These are phyloP conservation scores for Drosophila infuscata DNA, from an alignment of 2,888 invertebrate genomes.

Conservation along the genomic window DNA sequence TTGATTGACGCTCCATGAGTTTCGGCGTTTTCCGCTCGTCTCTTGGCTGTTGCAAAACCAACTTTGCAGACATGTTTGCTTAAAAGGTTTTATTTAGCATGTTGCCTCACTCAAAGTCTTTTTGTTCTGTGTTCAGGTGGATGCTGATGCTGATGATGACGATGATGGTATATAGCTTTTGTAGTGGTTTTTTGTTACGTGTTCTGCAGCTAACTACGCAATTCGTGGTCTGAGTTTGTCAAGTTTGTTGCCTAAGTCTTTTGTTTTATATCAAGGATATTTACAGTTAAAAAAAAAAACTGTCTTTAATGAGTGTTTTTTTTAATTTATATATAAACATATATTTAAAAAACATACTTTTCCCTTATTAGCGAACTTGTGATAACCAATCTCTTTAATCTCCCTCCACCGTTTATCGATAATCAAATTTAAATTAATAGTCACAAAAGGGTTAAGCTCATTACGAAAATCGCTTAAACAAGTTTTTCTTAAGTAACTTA, in stretches of 20 bases:
- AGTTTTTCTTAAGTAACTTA: constrained; percentile 25
- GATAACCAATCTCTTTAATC: not conserved
- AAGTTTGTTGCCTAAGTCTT: constrained; percentile 54
- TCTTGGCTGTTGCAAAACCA: constrained; percentile 61
- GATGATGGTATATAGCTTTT: constrained; percentile 23
- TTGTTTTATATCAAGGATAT: constrained; percentile 8
- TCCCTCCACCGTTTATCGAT: constrained; percentile 16
- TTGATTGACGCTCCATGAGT: constrained; percentile 65
- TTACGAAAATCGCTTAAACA: constrained; percentile 50
- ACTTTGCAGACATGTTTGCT: constrained; percentile 24
- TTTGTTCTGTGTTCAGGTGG: constrained; percentile 48
- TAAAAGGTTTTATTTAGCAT: constrained; percentile 31
- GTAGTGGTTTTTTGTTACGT: constrained; percentile 2
- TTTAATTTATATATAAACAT: not conserved
- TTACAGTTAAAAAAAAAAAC: not conserved
- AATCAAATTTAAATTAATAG: constrained; percentile 39
- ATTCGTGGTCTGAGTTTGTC: constrained; percentile 10
- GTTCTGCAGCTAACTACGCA: constrained; percentile 12
- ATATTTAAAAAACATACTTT: not conserved
- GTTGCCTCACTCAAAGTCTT: constrained; percentile 43
- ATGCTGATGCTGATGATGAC: constrained; percentile 16
- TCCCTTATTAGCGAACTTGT: constrained; percentile 4
- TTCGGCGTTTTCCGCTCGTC: constrained; percentile 47
- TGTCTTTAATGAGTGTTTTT: not conserved
- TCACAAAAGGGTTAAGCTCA: constrained; percentile 30